Evolutionary conservation across 2,888 invertebrate genomes (phyloP).

Genomic region (Phlogophora meticulosa): DNA sequence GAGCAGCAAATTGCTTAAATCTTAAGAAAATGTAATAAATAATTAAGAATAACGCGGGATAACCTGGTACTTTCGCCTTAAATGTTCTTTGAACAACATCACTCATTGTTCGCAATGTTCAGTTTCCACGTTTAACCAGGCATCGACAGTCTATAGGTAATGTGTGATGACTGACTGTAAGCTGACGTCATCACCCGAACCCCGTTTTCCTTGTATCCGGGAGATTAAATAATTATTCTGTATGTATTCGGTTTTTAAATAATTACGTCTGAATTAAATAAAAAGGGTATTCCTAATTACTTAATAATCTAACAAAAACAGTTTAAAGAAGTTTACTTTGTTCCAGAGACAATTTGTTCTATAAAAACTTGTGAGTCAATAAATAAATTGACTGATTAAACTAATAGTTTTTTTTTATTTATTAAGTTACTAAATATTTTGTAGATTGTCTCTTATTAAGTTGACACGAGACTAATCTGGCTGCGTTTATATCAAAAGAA

Average conservation of each 20-base stretch:
- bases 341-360: not conserved
- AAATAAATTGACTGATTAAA: not conserved
- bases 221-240: slow-evolving; percentile 25
- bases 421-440: slow-evolving; percentile 1
- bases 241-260: not conserved
- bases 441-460: slow-evolving; percentile 16
- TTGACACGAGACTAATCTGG: not conserved
- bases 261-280: not conserved
- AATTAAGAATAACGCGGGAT: too few relatives aligned
- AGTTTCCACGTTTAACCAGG: slow-evolving; percentile 17
- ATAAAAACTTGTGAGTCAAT: not conserved
- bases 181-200: slow-evolving; percentile 33
- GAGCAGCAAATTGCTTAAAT: too few relatives aligned
- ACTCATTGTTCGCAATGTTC: not conserved
- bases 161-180: slow-evolving; percentile 16
- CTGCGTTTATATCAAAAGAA: not conserved
- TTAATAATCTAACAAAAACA: not conserved
- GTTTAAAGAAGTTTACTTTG: not conserved
- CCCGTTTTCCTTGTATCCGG: slow-evolving; percentile 52
- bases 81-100: not conserved
- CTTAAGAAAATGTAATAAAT: too few relatives aligned
- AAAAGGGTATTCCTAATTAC: not conserved
- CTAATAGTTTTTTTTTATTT: slow-evolving; percentile 10
- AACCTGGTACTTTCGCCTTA: too few relatives aligned
- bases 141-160: slow-evolving; percentile 6